Base-by-base conservation (phyloP, 2,888 invertebrate species). In the Stenichneumon culpator region DNA sequence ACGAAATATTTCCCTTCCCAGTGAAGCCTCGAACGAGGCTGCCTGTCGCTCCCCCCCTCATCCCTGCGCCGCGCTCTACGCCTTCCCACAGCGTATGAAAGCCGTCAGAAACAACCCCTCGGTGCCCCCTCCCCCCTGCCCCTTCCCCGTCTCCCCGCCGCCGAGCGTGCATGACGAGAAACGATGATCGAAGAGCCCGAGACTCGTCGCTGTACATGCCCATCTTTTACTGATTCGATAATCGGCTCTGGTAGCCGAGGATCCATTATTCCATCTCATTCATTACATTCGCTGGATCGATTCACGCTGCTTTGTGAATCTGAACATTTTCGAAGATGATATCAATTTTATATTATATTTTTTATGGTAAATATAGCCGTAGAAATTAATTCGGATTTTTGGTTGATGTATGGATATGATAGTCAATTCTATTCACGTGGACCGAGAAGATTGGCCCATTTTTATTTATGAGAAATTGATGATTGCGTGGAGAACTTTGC, bases 141-240 rank as follows among this genome's bases (percentile, higher is more conserved):
- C 39, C 57, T 79, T 22, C 70, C 75, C 68, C 67, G 81, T 83
- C 83, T 5, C 74, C n/a, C 73, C 79, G 57, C 74, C 80, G 28
- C 50, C 25, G 60, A 28, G 19, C 60, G 14, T 47, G 60, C 39
- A 57, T 11, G 25, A 57, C 57, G 57, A 57, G 57, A 22, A 11
- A 54, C 63, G 60, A 82, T 28, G 39, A 67, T 72, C 77, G 25
- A 63, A 52, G 63, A 32, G 44, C 36, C 47, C 39, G 57, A 25
- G 22, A 36, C 54, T n/a, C 22, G 25, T 4, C 4, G 57, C 63
- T 57, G 60, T 78, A 82, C 86, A 87, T 90, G 88, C 86, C 85
- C 25, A 87, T 88, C 44, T 47, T 89, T 90, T 86, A 89, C 89
- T 87, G 89, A 91, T 89, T 89, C 89, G 88, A 89, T 89, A 90